Evolutionary conservation across 2,113 vertebrate species (phyloP).

Genomic region (Entomyzon cyanotis): DNA sequence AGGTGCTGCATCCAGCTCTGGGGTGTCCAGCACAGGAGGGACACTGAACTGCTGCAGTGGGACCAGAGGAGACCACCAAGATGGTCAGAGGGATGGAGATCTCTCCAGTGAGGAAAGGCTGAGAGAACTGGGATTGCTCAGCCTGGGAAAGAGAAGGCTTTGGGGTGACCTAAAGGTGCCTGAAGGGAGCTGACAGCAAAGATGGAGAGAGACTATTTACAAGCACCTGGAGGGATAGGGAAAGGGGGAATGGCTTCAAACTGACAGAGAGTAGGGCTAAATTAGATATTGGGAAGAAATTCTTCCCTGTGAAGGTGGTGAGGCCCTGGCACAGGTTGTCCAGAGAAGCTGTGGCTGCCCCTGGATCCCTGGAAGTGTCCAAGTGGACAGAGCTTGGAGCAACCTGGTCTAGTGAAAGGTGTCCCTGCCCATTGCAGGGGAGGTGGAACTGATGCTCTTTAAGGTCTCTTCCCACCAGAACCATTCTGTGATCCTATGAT

Average conservation of each 20-base stretch:
- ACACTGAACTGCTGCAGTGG: background rate
- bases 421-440: background rate
- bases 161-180: background rate
- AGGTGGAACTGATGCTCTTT: background rate
- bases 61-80: background rate
- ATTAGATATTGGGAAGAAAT: background rate
- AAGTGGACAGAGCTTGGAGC: accelerated
- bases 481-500: background rate
- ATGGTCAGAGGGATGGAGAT: background rate
- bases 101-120: background rate
- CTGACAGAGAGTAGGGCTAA: background rate
- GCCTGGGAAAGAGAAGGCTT: background rate
- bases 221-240: background rate
- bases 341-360: background rate
- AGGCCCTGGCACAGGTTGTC: background rate
- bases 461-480: background rate
- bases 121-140: background rate
- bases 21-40: background rate
- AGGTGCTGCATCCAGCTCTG: background rate
- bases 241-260: background rate
- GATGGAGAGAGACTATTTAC: background rate
- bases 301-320: background rate
- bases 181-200: background rate
- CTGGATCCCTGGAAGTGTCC: background rate
- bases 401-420: background rate